Evolutionary conservation across 2,888 invertebrate species (phyloP), one percentile per base, ranked within the genome.

Genomic region (Geophilus truncorum): DNA sequence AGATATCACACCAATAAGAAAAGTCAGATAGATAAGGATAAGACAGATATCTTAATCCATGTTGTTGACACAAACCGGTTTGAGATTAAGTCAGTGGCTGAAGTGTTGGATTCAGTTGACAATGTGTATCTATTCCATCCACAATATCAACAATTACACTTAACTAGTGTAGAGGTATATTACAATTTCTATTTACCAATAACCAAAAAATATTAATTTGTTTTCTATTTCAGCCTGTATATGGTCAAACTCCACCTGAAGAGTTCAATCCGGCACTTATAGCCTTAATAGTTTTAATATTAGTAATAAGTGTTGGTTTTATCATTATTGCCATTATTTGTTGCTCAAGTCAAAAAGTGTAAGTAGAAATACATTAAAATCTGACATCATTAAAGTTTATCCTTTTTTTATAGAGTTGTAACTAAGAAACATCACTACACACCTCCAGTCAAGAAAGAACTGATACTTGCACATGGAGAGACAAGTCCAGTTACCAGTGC

Each of bases 31-130:
- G 93, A 93, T 92, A 84, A 86, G 86, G 84, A 79, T 84, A 93
- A 94, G 94, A 93, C 94, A 84, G 95, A 95, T 85, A 91, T 95
- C 87, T 94, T 94, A 85, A 90, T 95, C 81, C 92, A 94, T 85
- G 94, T 94, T 0, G 93, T 95, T 0, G 93, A 95, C 85, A 83
- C 82, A 40, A 81, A 83, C 45, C 80, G 82, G 0, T 82, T 81
- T 10, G 92, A 92, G 79, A 94, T 95, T 79, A 88, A 93, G 0
- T 91, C 93, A 0, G 93, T 94, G 12, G 92, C 93, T 81, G 91
- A 92, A 82, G 85, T 85, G 51, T 88, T 95, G 21, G 93, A 93
- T 87, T 91, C 91, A 7, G 93, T 95, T 81, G 95, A 95, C 87
- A 91, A 93, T 0, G 93, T 94, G 85, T 95, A 94, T 86, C 95